Base-by-base conservation (phyloP, 2,113 vertebrate genomes). In the Mungos mungo region DNA sequence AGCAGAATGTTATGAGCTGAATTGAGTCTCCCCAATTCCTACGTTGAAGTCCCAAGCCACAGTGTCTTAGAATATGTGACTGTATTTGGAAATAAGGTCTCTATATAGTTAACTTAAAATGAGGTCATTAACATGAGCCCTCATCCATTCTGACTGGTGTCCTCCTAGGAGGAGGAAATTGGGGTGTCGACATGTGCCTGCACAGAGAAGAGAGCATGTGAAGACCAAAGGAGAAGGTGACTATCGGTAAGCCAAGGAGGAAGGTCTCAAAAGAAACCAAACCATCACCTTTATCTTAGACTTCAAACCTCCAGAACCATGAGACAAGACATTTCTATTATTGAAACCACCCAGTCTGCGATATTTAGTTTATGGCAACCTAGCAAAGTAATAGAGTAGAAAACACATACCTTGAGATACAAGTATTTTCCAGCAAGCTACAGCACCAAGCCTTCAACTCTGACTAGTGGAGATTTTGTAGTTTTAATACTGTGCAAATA, bases 131-230 rank as follows among this genome's bases (percentile, higher is more conserved):
- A 16, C 7, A 18, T 66, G 19, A 7, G 25, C 33, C 19, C 6
- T 60, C 63, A 79, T 27, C 27, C 19, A 27, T 31, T 66, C 33
- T 21, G 29, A 83, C 14, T 38, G 31, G 5, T 35, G 11, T 65
- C 9, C 23, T 33, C 33, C 31, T 19, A 82, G 72, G 38, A 84
- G 38, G 54, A 84, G 47, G 45, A 54, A 23, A 57, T 86, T 38
- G 14, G 35, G 23, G 21, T 3, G 27, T 6, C 35, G n/a, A 15
- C 6, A 15, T n/a, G 11, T 13, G 57, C 11, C 2, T 1, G 3
- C 19, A 29, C 0, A 23, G 9, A 29, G 31, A 8, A 25, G 33
- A 71, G 19, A 21, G 9, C 12, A 31, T 27, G 7, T 5, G 45
- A n/a, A 23, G 25, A 35, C 35, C 65, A 15, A 33, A 63, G 60